A percentile compares a stretch with the other conserved stretches of the same genome.
phyloP scores from a whole-genome alignment of 2,888 invertebrate genomes.

The Tetanocera ferruginea region DNA sequence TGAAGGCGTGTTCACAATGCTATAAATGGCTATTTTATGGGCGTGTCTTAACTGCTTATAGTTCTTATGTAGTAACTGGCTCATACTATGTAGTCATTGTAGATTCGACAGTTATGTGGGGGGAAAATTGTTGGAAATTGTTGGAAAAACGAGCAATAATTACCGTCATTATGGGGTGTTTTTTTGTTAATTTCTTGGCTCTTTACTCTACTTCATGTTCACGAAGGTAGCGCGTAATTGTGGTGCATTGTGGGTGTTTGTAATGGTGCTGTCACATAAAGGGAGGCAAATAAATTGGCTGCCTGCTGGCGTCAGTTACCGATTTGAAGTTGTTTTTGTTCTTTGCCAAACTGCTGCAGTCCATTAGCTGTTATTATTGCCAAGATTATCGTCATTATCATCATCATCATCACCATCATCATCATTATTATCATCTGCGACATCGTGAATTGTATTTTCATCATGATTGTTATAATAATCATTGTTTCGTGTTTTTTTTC shows the following conservation, averaged over 20 bases:
- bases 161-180: slow-evolving; percentile 68
- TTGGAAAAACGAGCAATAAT: slow-evolving; percentile 68
- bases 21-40: slow-evolving; percentile 40
- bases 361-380: neutral
- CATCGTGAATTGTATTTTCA: neutral
- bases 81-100: neutral
- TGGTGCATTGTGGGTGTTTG: slow-evolving; percentile 14
- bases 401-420: neutral
- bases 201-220: neutral
- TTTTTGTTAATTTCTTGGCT: neutral
- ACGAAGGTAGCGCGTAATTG: neutral
- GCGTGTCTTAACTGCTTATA: slow-evolving; percentile 35
- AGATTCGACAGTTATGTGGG: neutral
- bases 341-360: neutral
- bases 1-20: slow-evolving; percentile 38
- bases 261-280: neutral
- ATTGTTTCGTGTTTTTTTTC: neutral
- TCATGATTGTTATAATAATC: neutral
- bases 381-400: neutral
- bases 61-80: neutral
- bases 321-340: neutral
- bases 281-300: neutral
- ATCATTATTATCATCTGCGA: neutral
- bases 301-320: neutral
- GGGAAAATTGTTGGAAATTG: slow-evolving; percentile 45